Evolutionary conservation across 2,113 vertebrate genomes (phyloP).

Genomic region (Hippolais icterina): DNA sequence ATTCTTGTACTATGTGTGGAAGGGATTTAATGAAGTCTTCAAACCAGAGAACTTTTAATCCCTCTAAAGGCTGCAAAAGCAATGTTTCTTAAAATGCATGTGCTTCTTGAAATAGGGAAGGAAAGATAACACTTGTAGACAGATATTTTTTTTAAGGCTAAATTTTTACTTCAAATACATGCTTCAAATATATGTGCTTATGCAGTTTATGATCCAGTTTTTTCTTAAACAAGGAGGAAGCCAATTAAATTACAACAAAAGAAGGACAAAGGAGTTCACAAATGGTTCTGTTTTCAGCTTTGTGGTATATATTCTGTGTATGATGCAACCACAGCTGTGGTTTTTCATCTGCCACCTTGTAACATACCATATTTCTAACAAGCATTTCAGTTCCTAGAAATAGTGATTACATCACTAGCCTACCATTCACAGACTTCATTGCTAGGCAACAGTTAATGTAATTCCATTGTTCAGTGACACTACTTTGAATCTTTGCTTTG

Average conservation of each 20-base stretch:
- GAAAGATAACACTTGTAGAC: neutral
- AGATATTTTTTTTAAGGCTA: neutral
- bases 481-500: slow-evolving; percentile 27
- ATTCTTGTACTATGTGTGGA: neutral
- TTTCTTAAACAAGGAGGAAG: neutral
- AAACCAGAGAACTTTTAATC: neutral
- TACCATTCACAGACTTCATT: neutral
- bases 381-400: neutral
- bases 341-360: neutral
- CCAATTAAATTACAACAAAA: neutral
- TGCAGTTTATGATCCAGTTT: neutral
- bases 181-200: neutral
- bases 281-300: neutral
- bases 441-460: slow-evolving; percentile 38
- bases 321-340: neutral
- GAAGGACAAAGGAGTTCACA: neutral
- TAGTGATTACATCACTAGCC: neutral
- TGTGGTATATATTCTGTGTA: neutral
- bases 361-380: neutral
- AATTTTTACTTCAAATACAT: neutral
- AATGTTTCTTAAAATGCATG: neutral
- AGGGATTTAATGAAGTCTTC: neutral
- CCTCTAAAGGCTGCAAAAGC: neutral
- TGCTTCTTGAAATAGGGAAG: neutral
- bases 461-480: slow-evolving; percentile 31